Conservation (phyloP, 1,140 invertebrate genomes). For the Latrodectus geometricus region DNA sequence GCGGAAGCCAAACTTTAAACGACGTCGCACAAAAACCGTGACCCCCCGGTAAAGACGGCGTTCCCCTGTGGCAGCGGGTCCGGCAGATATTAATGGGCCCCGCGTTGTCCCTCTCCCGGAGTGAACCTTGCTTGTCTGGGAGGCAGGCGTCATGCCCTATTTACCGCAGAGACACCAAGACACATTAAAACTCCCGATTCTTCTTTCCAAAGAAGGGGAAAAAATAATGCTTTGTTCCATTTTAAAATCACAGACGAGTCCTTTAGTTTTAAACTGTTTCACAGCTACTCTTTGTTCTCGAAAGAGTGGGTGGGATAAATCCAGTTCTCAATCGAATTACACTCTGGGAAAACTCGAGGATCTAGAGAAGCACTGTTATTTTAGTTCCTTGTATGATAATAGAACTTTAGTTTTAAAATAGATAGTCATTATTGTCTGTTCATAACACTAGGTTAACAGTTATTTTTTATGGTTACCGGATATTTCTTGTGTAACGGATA, state of each 20-base stretch:
- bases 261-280: background rate
- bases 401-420: no score
- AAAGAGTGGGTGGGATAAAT: no score
- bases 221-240: background rate
- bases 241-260: background rate
- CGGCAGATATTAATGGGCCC: slow-evolving; percentile 59
- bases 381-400: no score
- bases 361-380: no score
- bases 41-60: slow-evolving; percentile 43
- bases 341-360: no score
- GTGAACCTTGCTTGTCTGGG: slow-evolving; percentile 49
- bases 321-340: no score
- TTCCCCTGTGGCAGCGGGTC: slow-evolving; percentile 19
- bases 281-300: background rate
- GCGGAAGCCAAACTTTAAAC: slow-evolving; percentile 57
- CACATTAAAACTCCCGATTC: slow-evolving; percentile 38
- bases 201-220: background rate
- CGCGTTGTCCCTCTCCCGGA: background rate
- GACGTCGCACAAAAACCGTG: slow-evolving; percentile 60
- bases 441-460: no score
- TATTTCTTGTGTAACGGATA: no score
- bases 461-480: no score
- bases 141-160: slow-evolving; percentile 52
- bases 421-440: no score
- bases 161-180: slow-evolving; percentile 18